Conservation (phyloP, 2,888 invertebrate genomes). For the Linyphia triangularis region DNA sequence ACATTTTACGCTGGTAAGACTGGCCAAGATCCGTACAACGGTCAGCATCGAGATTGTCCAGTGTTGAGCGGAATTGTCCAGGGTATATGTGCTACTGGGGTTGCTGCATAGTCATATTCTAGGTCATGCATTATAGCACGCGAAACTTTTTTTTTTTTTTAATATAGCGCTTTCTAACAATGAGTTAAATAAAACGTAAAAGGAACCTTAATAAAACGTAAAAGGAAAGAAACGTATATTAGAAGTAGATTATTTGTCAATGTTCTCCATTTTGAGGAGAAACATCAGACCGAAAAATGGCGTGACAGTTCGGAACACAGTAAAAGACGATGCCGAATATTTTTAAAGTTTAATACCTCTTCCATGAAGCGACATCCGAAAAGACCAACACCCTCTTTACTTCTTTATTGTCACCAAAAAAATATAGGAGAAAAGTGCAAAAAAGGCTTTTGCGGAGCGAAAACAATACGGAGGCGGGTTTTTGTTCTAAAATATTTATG, state of each 20-base stretch:
- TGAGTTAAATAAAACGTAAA: too few species aligned
- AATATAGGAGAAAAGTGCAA: conserved; percentile 21
- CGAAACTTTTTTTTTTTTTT: too few species aligned
- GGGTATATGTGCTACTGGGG: too few species aligned
- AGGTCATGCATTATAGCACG: too few species aligned
- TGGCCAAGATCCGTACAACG: too few species aligned
- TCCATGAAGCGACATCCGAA: conserved; percentile 20
- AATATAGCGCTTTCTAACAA: too few species aligned
- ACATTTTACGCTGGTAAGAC: too few species aligned
- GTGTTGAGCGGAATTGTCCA: too few species aligned
- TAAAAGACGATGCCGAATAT: conserved; percentile 59
- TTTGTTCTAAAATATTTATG: conserved; percentile 70
- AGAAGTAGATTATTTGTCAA: not conserved
- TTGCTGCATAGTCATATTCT: too few species aligned
- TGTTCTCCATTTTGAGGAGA: not conserved
- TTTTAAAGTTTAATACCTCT: conserved; percentile 74
- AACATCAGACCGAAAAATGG: conserved; percentile 26
- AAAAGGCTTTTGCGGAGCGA: conserved; percentile 25
- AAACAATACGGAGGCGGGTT: conserved; percentile 47
- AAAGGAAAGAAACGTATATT: too few species aligned
- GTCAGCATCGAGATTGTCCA: too few species aligned
- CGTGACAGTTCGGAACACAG: conserved; percentile 36
- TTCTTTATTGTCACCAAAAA: conserved; percentile 1
- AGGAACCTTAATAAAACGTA: too few species aligned
- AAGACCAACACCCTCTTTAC: conserved; percentile 58